Percentiles rank a stretch among this genome's conserved stretches.
Evolutionary conservation across 2,888 invertebrate species (phyloP).

Genomic region (Xanthorhoe designata): DNA sequence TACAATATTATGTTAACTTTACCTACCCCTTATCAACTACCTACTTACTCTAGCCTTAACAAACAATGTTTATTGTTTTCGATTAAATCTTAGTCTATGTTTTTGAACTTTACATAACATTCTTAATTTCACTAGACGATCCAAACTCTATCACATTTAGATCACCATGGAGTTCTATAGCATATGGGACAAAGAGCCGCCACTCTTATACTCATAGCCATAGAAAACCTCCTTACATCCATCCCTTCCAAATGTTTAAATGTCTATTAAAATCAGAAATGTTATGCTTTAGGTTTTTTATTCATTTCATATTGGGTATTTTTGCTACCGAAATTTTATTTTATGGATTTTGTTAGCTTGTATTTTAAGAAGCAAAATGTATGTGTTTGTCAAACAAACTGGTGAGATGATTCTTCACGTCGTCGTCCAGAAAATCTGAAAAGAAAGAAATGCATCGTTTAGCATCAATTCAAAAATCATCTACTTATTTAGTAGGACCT

Average conservation of each 20-base stretch:
- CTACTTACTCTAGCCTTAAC: background rate
- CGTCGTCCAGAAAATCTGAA: slow-evolving; percentile 26
- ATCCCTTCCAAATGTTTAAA: slow-evolving; percentile 51
- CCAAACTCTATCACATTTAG: slow-evolving; percentile 45
- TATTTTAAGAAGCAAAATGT: background rate
- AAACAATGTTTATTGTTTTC: background rate
- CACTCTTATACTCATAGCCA: slow-evolving; percentile 66
- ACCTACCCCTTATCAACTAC: background rate
- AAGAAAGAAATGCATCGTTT: slow-evolving; percentile 9
- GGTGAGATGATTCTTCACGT: slow-evolving; percentile 1
- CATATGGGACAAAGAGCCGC: slow-evolving; percentile 71
- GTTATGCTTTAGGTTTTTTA: slow-evolving; percentile 22
- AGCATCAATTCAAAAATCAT: background rate
- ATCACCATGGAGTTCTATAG: slow-evolving; percentile 46
- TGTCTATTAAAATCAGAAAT: slow-evolving; percentile 40
- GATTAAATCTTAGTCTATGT: background rate
- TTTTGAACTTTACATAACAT: slow-evolving; percentile 25
- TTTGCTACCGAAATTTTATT: background rate
- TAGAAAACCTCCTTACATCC: slow-evolving; percentile 46
- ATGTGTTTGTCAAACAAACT: slow-evolving; percentile 1
- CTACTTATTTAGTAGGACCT: no score
- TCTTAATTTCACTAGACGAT: slow-evolving; percentile 39
- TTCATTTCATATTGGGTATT: background rate
- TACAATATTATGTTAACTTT: background rate
- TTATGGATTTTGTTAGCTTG: background rate